Base-by-base conservation (phyloP, 2,888 invertebrate genomes). In the Diplazon laetatorius region DNA sequence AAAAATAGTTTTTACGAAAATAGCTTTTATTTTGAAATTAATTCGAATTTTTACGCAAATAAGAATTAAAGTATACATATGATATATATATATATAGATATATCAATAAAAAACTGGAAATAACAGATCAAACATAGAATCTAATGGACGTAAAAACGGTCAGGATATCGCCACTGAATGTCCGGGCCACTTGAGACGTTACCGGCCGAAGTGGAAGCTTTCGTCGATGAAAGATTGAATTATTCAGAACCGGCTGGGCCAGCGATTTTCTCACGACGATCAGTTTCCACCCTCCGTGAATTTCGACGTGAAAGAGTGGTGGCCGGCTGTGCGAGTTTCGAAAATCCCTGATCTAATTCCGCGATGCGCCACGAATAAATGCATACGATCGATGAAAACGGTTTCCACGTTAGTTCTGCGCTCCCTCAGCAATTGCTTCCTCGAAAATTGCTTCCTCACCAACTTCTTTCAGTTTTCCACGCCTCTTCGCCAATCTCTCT, bases 211-310 rank as follows among this genome's bases (percentile, higher is more conserved):
- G 82, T 80, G 77, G 83, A 83, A 82, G 84, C 83, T 85, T 84
- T 84, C 83, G 84, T 87, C 86, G 87, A 85, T 83, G 81, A 79
- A 82, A 85, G 85, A 86, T 86, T 87, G 88, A 87, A 87, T 87
- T 87, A 87, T 87, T 87, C 88, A 87, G 81, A 84, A 85, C 83
- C 87, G 82, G 82, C 87, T 85, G 85, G 85, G 83, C 84, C 83
- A 84, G 85, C 86, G 85, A 87, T 87, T 87, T 87, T 86, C 86
- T 81, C 85, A 82, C 85, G 82, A 72, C 70, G 83, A 81, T 82
- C 72, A 55, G n/a, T n/a, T n/a, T 14, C 82, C 83, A 82, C 82
- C 84, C 83, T 85, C 77, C 82, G 79, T 48, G 22, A 57, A n/a
- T 55, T 22, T 44, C n/a, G 63, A 46, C n/a, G n/a, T 18, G 42